Conservation (phyloP, 2,113 vertebrate species). For the Serilophus lunatus region DNA sequence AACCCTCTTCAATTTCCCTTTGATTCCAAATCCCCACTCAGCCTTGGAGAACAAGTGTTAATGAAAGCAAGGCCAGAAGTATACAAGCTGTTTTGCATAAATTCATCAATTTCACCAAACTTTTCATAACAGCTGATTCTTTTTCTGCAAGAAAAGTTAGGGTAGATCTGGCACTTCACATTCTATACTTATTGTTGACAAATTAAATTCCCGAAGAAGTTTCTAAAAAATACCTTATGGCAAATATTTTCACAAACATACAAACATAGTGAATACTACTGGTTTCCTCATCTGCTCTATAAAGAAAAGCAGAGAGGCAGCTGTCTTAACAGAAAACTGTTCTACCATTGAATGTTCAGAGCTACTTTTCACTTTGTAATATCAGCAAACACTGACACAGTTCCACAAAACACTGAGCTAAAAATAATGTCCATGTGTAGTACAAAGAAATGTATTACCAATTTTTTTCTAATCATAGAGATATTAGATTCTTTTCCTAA, state of each 20-base stretch:
- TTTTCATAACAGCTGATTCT: background rate
- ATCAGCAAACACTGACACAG: background rate
- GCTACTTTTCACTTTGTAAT: background rate
- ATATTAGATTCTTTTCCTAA: background rate
- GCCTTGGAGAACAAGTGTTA: background rate
- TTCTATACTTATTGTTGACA: background rate
- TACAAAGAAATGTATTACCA: background rate
- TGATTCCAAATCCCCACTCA: background rate
- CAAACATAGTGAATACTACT: background rate
- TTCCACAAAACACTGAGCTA: background rate
- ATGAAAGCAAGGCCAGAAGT: background rate
- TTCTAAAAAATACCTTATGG: background rate
- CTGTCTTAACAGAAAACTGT: background rate
- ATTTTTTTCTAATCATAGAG: slow-evolving; percentile 25
- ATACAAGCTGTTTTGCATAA: background rate
- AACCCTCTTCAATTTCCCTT: background rate
- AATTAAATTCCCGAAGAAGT: slow-evolving; percentile 1
- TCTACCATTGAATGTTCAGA: background rate
- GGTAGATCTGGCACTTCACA: background rate
- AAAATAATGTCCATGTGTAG: background rate
- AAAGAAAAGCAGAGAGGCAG: background rate
- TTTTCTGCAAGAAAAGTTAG: background rate
- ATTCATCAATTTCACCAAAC: background rate
- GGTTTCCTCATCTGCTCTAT: background rate
- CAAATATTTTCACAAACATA: background rate